Evolutionary conservation across 1,140 invertebrate species (phyloP), one percentile per base, ranked within the genome.

Genomic region (Aporrectodea caliginosa): DNA sequence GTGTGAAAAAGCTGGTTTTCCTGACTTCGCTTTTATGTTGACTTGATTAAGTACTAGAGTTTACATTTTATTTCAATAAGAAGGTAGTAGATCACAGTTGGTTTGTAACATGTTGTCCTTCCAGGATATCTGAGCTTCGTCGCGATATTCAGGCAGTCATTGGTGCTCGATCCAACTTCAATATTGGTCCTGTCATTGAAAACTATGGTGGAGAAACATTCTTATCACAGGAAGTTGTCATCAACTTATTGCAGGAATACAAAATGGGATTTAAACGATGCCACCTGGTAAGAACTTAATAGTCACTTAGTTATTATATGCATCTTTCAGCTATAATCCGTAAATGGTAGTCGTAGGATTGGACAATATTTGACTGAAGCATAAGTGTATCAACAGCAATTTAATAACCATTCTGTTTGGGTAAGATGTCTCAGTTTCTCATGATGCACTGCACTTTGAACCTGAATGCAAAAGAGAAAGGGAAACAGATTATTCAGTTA

Each of bases 131-230:
- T 89, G 96, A 98, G 82, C 90, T 99, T 16, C 91, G 94, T 30
- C 90, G 96, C 80, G 96, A 98, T 86, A 89, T 99, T 75, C 96
- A 98, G 90, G 95, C 95, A 12, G 93, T 95, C 1, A 93, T 99
- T 82, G 94, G 94, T 0, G 94, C 93, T 0, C 96, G 96, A 84
- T 94, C 97, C 69, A 97, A 97, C 85, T 82, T 86, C 16, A 86
- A 86, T 79, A 95, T 97, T 81, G 94, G 94, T 1, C 93, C 94
- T 85, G 94, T 95, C 34, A 88, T 90, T 78, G 96, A 98, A 87
- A 95, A 97, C 87, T 98, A 96, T 87, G 95, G 95, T 1, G 96
- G 96, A 0, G 97, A 99, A 89, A 98, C 96, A 0, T 98, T 99
- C 87, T 90, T 99, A 0, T 98, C 96, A 0, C 96, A 98, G 88